These are phyloP conservation scores for Branchinecta lynchi DNA, from an alignment of 1,140 invertebrate species.

Conservation along the genomic window DNA sequence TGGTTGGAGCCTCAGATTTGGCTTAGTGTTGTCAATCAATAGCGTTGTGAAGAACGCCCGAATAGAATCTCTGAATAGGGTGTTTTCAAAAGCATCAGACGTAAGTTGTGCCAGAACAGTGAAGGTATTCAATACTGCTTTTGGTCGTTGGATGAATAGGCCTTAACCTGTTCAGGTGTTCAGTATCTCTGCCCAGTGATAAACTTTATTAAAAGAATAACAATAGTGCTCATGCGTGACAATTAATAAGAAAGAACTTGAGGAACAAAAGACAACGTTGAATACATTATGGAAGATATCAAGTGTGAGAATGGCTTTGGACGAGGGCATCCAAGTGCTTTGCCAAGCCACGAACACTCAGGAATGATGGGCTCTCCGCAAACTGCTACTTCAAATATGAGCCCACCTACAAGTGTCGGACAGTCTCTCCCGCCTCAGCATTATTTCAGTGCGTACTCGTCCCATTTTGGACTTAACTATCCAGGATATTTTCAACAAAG, in stretches of 20 bases:
- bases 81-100: conserved; percentile 6
- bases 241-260: background rate
- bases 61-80: conserved; percentile 9
- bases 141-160: background rate
- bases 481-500: conserved; percentile 9
- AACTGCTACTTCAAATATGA: background rate
- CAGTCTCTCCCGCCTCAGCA: background rate
- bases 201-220: conserved; percentile 10
- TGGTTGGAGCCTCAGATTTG: background rate
- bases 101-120: conserved; percentile 11
- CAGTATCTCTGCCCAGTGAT: conserved; percentile 2
- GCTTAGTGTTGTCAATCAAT: background rate
- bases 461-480: conserved; percentile 3
- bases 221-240: conserved; percentile 6
- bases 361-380: background rate
- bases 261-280: background rate
- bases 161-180: conserved; percentile 7
- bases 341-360: background rate
- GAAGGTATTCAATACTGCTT: conserved; percentile 6
- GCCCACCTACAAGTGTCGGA: background rate
- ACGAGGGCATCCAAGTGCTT: background rate
- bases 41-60: background rate
- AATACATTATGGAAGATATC: background rate
- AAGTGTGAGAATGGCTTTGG: conserved; percentile 1
- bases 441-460: conserved; percentile 4